These are phyloP conservation scores for Exaiptasia diaphana DNA, from an alignment of 64 coral and sea anemone species.

Conservation along the genomic window DNA sequence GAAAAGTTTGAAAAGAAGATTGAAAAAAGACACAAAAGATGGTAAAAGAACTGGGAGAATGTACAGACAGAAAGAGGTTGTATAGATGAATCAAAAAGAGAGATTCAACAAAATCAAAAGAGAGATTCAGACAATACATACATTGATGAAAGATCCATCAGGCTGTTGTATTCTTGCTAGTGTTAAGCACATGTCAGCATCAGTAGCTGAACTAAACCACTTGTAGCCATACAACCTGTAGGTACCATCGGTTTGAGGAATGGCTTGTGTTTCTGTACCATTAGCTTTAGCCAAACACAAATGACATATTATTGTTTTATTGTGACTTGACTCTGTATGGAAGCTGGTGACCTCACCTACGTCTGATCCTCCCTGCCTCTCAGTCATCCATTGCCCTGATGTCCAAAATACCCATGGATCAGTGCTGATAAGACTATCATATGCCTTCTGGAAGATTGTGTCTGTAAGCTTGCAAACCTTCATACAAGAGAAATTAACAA, in stretches of 20 bases:
- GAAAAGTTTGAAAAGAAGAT: too few species aligned
- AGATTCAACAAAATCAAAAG: too few species aligned
- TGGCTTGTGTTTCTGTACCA: conserved; percentile 82
- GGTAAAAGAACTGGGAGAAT: too few species aligned
- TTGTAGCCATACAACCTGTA: conserved; percentile 86
- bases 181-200: conserved; percentile 81
- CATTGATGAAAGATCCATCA: conserved; percentile 59
- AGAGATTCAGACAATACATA: too few species aligned
- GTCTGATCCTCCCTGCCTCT: conserved; percentile 87
- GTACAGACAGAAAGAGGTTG: too few species aligned
- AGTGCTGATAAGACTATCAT: conserved; percentile 49
- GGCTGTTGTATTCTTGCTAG: conserved; percentile 73
- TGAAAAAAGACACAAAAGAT: too few species aligned
- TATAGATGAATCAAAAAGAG: too few species aligned
- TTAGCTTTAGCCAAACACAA: conserved; percentile 37
- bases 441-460: conserved; percentile 47
- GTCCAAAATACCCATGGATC: conserved; percentile 83
- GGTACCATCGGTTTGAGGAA: conserved; percentile 57
- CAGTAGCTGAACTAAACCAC: conserved; percentile 96
- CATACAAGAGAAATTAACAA: neutral
- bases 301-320: too few species aligned
- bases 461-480: conserved; percentile 9
- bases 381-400: conserved; percentile 98
- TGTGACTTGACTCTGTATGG: too few species aligned
- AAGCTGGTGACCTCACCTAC: too few species aligned